Base-by-base conservation (phyloP, 2,888 invertebrate genomes). In the Dioctria linearis region DNA sequence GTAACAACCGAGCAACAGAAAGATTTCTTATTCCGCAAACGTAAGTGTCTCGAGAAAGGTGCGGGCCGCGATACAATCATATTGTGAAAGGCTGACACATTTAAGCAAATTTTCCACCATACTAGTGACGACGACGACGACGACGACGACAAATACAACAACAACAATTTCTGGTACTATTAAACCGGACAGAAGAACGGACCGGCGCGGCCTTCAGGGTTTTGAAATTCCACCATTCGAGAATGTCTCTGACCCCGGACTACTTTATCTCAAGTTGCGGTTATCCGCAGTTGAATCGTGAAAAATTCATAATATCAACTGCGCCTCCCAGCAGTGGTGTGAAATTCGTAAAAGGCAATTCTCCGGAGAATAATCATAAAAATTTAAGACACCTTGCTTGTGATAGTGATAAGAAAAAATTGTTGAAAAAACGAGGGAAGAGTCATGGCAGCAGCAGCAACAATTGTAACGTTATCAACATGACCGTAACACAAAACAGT, bases 221-320 rank as follows among this genome's bases (percentile, higher is more conserved):
- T 49, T 54, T 65, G n/a, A 39, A 63, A 49, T 39, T 13, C 65
- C 39, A 63, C 78, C 8, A 2, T 54, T 8, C 59, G 43, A 59
- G 40, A 57, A 81, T 81, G 71, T 79, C 82, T 73, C 81, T 83
- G 25, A 85, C 84, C 65, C 86, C 88, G 49, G 88, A 88, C 84
- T 88, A 88, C 80, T 84, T 84, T 82, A 87, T 87, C 79, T 86
- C 87, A 25, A 86, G 85, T 61, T 84, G 85, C 82, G 88, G 88
- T 54, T 86, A 85, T 61, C 88, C 87, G n/a, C 85, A 85, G 82
- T 73, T 82, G 42, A 81, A 82, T 78, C 57, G 61, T 37, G 80
- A 82, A 82, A 82, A 82, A 67, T 82, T 71, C 51, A 80, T 80
- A 79, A 9, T 57, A 25, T 37, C 51, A 9, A 75, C 73, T 51